phyloP scores from a whole-genome alignment of 2,113 vertebrate genomes.

The Salvator merianae region DNA sequence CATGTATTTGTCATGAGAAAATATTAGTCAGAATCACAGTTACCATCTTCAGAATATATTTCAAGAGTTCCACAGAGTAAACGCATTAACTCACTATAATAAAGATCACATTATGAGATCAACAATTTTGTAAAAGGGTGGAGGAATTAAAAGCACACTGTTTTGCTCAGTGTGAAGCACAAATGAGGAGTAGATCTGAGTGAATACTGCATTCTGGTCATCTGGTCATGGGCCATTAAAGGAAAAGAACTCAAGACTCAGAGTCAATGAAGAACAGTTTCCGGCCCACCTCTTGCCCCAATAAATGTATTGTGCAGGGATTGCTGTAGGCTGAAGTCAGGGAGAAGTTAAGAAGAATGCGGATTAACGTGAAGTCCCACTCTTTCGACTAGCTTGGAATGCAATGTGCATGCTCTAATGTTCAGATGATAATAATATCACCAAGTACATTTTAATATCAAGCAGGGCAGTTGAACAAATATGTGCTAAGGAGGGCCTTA shows the following conservation, averaged over 20 bases:
- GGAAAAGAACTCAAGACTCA: neutral
- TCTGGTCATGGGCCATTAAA: neutral
- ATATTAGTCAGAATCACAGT: slow-evolving; percentile 68
- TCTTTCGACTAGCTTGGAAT: too few species aligned
- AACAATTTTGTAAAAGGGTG: slow-evolving; percentile 1
- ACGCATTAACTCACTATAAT: slow-evolving; percentile 47
- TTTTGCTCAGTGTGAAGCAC: slow-evolving; percentile 6
- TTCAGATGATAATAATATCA: too few species aligned
- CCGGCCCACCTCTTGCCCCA: neutral
- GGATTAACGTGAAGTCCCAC: too few species aligned
- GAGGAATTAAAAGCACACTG: neutral
- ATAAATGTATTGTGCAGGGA: neutral
- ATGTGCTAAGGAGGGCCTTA: too few species aligned
- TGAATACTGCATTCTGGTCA: neutral
- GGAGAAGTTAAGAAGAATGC: neutral
- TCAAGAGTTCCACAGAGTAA: slow-evolving; percentile 53
- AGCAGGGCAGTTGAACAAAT: too few species aligned
- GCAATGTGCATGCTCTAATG: too few species aligned
- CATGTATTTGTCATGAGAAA: slow-evolving; percentile 47
- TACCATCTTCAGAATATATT: slow-evolving; percentile 44
- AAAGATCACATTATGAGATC: slow-evolving; percentile 53
- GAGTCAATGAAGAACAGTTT: neutral
- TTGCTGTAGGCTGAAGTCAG: neutral
- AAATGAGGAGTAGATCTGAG: neutral
- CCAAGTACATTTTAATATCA: too few species aligned